Percentiles rank a stretch among this genome's conserved stretches.
phyloP scores from a whole-genome alignment of 2,113 vertebrate genomes.

The Chloropsis cyanopogon region DNA sequence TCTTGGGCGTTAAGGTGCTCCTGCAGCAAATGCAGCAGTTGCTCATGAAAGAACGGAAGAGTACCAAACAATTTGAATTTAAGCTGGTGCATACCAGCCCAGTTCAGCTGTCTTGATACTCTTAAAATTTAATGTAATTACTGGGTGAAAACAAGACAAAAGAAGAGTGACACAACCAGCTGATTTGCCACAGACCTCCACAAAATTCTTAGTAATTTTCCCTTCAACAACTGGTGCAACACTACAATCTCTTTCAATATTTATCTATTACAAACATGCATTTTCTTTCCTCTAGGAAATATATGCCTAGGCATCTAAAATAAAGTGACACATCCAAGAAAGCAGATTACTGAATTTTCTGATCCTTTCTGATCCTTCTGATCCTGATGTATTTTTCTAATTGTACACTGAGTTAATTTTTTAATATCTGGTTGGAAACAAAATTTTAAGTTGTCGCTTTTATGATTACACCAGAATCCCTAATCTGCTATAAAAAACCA shows the following conservation, averaged over 20 bases:
- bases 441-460: not conserved
- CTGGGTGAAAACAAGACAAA: not conserved
- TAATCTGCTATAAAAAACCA: not conserved
- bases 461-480: not conserved
- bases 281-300: not conserved
- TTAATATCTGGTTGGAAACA: not conserved
- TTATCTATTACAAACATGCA: not conserved
- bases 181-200: not conserved
- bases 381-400: not conserved
- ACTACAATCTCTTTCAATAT: not conserved
- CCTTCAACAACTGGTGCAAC: not conserved
- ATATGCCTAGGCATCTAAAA: not conserved
- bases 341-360: not conserved
- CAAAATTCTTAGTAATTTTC: not conserved
- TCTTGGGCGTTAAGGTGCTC: not conserved
- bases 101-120: not conserved
- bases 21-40: not conserved
- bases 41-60: not conserved
- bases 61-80: not conserved
- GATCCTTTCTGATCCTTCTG: not conserved
- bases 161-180: not conserved
- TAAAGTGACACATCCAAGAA: not conserved
- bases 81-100: not conserved
- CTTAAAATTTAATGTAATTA: not conserved
- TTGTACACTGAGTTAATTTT: not conserved